These are phyloP conservation scores for Psammodynastes pulverulentus DNA, from an alignment of 2,113 vertebrate species.

Conservation along the genomic window DNA sequence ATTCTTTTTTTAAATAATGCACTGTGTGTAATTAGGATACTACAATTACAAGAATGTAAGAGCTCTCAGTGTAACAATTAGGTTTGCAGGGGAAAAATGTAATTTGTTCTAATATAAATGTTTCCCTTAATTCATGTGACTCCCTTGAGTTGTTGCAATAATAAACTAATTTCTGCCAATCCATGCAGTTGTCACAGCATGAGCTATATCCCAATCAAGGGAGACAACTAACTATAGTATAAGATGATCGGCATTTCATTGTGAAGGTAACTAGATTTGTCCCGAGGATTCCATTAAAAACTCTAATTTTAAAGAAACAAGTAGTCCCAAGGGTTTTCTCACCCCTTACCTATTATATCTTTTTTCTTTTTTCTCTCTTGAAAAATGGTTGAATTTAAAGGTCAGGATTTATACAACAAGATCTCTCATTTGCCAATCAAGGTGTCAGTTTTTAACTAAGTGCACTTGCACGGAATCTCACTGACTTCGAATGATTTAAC, in stretches of 20 bases:
- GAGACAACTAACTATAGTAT: constrained; percentile 50
- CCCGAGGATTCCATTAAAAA: constrained; percentile 6
- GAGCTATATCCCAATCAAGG: constrained; percentile 56
- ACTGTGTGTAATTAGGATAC: constrained; percentile 71
- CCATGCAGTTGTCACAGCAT: constrained; percentile 48
- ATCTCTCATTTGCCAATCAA: not conserved
- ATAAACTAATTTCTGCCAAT: constrained; percentile 64
- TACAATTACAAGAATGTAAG: constrained; percentile 71
- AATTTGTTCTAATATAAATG: constrained; percentile 80
- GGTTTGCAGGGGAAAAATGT: constrained; percentile 67
- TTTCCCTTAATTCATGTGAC: constrained; percentile 72
- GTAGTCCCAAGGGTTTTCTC: not conserved
- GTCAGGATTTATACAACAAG: not conserved
- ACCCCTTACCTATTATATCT: not conserved
- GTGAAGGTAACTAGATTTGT: constrained; percentile 39
- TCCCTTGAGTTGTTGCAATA: constrained; percentile 74
- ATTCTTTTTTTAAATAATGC: constrained; percentile 73
- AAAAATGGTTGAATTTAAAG: not conserved
- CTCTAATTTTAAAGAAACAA: not conserved
- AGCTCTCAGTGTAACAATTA: constrained; percentile 77
- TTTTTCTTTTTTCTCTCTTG: not conserved
- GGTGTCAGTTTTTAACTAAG: not conserved
- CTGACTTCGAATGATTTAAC: not conserved
- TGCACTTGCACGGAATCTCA: not conserved
- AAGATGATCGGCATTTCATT: constrained; percentile 56